A percentile compares a stretch with the other conserved stretches of the same genome.
phyloP scores from a whole-genome alignment of 2,797 vertebrate species.

The Dicrostonyx torquatus region DNA sequence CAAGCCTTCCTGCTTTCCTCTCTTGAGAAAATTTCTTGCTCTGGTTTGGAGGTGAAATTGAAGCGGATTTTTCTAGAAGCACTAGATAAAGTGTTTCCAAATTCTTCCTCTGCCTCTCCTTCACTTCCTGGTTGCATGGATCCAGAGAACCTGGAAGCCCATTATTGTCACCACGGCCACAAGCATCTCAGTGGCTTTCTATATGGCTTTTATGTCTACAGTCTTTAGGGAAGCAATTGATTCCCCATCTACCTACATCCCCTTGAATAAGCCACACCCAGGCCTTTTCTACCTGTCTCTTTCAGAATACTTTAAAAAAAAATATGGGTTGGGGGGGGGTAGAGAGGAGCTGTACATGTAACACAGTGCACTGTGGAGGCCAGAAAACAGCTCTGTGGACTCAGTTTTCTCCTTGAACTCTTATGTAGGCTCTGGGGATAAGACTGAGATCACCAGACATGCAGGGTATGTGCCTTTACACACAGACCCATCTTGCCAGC shows the following conservation, averaged over 20 bases:
- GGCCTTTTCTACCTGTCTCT: not conserved
- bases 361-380: not conserved
- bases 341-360: not conserved
- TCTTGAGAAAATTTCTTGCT: not conserved
- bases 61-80: not conserved
- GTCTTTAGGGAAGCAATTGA: not conserved
- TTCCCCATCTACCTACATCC: not conserved
- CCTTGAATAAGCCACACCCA: not conserved
- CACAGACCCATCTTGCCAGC: not conserved
- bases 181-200: not conserved
- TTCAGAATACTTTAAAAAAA: not conserved
- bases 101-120: not conserved
- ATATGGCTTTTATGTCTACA: not conserved
- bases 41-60: not conserved
- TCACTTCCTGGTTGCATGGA: not conserved
- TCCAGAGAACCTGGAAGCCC: not conserved
- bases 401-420: not conserved
- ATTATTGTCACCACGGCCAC: not conserved
- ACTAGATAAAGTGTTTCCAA: not conserved
- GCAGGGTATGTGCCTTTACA: not conserved
- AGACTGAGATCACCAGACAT: not conserved
- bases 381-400: not conserved
- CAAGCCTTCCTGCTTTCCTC: not conserved
- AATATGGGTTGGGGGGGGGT: not conserved
- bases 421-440: not conserved